Conservation (phyloP, 2,888 invertebrate species). For the Ellobium chinense region DNA sequence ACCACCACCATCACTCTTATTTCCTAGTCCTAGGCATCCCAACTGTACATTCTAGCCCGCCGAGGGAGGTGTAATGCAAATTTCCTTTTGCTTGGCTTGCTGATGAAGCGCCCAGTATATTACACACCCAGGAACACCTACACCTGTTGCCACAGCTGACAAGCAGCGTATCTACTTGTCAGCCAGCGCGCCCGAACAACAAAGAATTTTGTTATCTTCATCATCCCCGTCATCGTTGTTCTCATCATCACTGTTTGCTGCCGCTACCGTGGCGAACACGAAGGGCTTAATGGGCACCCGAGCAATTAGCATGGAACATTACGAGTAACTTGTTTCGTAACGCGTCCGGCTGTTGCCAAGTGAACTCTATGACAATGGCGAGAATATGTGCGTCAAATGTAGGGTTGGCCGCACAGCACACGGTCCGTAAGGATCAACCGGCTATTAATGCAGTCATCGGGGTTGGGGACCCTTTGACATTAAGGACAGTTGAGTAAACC, state of each 20-base stretch:
- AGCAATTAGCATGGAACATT: neutral
- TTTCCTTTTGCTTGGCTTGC: no score
- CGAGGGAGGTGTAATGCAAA: no score
- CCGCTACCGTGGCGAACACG: neutral
- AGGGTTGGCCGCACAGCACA: no score
- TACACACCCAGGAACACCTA: neutral
- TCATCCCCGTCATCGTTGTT: neutral
- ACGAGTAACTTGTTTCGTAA: neutral
- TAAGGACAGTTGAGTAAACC: no score
- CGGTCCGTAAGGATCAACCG: no score
- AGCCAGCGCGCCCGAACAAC: neutral
- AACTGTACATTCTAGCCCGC: no score
- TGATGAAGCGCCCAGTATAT: neutral
- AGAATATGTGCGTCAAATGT: no score
- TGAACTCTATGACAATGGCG: no score
- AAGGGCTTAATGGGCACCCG: neutral
- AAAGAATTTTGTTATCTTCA: neutral
- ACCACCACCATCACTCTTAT: no score
- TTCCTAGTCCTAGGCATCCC: no score
- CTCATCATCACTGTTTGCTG: neutral
- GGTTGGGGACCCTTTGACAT: no score
- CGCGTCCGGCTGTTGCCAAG: neutral
- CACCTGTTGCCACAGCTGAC: neutral
- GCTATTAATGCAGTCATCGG: no score
- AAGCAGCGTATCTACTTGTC: neutral